phyloP scores from a whole-genome alignment of 2,888 invertebrate species.

The Brachyopa scutellaris region DNA sequence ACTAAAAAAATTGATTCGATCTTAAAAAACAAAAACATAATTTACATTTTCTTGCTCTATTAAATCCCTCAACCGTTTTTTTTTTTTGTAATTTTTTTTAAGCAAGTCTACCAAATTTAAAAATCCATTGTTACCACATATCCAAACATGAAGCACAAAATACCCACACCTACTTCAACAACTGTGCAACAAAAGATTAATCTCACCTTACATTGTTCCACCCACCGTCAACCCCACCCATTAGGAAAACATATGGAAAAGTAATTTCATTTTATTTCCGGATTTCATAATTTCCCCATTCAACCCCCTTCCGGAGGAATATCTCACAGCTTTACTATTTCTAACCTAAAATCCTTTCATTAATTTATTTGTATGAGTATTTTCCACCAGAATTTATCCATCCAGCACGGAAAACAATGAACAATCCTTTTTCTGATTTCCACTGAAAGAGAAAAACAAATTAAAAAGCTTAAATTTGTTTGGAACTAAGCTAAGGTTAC shows the following conservation, averaged over 20 bases:
- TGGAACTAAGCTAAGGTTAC: too few species aligned
- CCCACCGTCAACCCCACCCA: constrained; percentile 1
- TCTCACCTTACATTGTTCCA: background rate
- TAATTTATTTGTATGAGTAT: constrained; percentile 70
- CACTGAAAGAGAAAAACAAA: background rate
- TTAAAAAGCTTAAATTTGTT: too few species aligned
- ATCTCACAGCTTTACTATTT: constrained; percentile 16
- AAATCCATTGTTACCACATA: background rate
- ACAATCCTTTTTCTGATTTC: constrained; percentile 41
- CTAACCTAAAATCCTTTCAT: constrained; percentile 63
- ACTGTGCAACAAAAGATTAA: constrained; percentile 13
- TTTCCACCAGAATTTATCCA: too few species aligned
- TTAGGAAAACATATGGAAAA: constrained; percentile 67
- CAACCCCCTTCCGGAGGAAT: constrained; percentile 39
- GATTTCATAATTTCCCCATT: constrained; percentile 68
- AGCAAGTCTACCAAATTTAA: too few species aligned
- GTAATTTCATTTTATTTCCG: constrained; percentile 70
- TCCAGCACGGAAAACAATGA: constrained; percentile 57
- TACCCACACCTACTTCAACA: background rate
- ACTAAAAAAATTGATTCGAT: too few species aligned
- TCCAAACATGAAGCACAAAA: background rate
- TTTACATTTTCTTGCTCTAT: too few species aligned
- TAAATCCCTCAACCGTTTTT: too few species aligned
- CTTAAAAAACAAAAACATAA: too few species aligned
- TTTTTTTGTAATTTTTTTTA: too few species aligned